Evolutionary conservation across 2,797 vertebrate genomes (phyloP), one percentile per base, ranked within the genome.

Genomic region (Staurois parvus): DNA sequence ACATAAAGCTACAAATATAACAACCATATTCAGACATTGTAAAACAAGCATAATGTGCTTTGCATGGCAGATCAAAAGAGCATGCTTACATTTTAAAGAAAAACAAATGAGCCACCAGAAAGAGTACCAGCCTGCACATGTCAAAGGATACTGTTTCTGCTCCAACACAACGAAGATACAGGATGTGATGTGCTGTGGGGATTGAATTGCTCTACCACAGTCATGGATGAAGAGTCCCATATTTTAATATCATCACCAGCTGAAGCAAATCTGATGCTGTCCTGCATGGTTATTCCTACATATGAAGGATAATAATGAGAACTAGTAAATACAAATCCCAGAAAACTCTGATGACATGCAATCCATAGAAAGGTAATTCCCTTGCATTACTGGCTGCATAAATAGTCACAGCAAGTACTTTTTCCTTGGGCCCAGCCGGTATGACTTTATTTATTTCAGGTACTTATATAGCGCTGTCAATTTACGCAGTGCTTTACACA

Each of bases 171-270:
- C 26, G 97, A 97, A 78, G 94, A 93, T 13, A 99, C 91, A 10
- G 96, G 95, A 85, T 96, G 95, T 0, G 94, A 90, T 80, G 88
- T 64, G 2, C 88, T 93, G 84, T 99, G 98, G 0, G 97, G 98
- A 90, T 95, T 98, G 89, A 99, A 99, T 91, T 98, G 98, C 89
- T 99, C 97, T 94, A 98, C 90, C 45, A 96, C 90, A 0, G 94
- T 95, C 92, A 99, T 92, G 86, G 97, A 95, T 37, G 92, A 93
- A 0, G 94, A 94, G 90, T 99, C 97, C 98, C 98, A 99, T 91
- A 99, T 94, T 95, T 98, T 99, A 92, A 99, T 88, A 13, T 96
- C 97, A 93, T 99, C 98, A 84, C 98, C 98, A 0, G 97, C 94
- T 0, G 98, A 98, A 87, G 97, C 96, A 92, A 99, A 93, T 81